These are phyloP conservation scores for Epirrhoe alternata DNA, from an alignment of 2,888 invertebrate genomes.

Conservation along the genomic window DNA sequence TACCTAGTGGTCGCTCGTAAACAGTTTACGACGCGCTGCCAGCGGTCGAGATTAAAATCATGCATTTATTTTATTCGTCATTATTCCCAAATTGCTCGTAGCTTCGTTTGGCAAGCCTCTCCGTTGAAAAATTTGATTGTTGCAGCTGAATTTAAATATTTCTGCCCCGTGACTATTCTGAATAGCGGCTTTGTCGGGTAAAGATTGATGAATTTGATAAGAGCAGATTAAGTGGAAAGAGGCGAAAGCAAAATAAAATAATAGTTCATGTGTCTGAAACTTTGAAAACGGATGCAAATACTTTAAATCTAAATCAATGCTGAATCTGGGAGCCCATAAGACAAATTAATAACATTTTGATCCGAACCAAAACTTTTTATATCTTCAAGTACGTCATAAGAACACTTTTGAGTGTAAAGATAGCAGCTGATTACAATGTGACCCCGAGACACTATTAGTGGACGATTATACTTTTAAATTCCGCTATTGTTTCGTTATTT, in stretches of 20 bases:
- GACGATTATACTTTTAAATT: constrained; percentile 27
- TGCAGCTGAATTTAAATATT: constrained; percentile 28
- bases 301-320: not conserved
- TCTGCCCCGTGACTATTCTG: not conserved
- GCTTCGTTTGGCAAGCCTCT: constrained; percentile 43
- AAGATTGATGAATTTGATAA: not conserved
- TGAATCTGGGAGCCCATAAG: not conserved
- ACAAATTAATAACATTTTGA: not conserved
- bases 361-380: not conserved
- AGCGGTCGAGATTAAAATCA: constrained; percentile 79
- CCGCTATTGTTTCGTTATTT: constrained; percentile 19
- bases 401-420: constrained; percentile 19
- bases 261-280: too few species aligned
- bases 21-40: constrained; percentile 77
- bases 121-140: constrained; percentile 40
- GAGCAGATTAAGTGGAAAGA: not conserved
- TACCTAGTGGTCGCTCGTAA: constrained; percentile 73
- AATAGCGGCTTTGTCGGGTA: not conserved
- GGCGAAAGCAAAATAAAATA: too few species aligned
- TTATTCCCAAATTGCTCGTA: constrained; percentile 68
- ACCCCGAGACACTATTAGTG: constrained; percentile 17
- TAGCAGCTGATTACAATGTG: constrained; percentile 22
- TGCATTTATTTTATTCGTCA: constrained; percentile 82
- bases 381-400: constrained; percentile 1
- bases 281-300: not conserved